Percentiles rank a stretch among this genome's conserved stretches.
phyloP scores from a whole-genome alignment of 2,113 vertebrate species.

The Felis chaus region DNA sequence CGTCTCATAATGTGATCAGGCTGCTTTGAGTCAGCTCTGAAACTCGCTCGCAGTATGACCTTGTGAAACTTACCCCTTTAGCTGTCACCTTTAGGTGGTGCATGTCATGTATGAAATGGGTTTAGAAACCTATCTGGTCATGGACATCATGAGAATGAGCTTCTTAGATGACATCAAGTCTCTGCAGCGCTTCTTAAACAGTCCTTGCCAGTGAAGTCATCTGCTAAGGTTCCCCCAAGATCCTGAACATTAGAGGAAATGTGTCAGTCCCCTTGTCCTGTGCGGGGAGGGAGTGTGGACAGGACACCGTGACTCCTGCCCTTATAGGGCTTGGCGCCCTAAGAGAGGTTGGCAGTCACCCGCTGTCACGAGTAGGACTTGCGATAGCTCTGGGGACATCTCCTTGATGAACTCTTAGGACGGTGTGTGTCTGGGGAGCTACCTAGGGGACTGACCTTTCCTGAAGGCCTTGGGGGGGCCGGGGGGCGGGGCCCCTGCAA shows the following conservation, averaged over 20 bases:
- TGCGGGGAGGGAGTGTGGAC: not conserved
- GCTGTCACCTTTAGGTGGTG: no score
- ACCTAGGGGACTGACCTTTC: no score
- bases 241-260: not conserved
- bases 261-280: not conserved
- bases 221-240: not conserved
- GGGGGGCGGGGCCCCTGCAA: no score
- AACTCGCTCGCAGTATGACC: not conserved
- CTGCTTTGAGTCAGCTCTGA: not conserved
- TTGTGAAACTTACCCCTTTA: no score
- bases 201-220: not conserved
- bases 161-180: not conserved
- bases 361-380: no score
- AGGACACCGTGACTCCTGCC: not conserved
- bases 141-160: not conserved
- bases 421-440: no score
- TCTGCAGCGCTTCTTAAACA: not conserved
- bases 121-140: not conserved
- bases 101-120: not conserved
- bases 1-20: no score
- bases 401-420: not conserved
- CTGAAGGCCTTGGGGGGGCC: no score
- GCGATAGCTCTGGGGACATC: not conserved
- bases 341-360: not conserved
- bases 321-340: accelerated